Evolutionary conservation across 2,113 vertebrate species (phyloP), one percentile per base, ranked within the genome.

Genomic region (Athene cunicularia): DNA sequence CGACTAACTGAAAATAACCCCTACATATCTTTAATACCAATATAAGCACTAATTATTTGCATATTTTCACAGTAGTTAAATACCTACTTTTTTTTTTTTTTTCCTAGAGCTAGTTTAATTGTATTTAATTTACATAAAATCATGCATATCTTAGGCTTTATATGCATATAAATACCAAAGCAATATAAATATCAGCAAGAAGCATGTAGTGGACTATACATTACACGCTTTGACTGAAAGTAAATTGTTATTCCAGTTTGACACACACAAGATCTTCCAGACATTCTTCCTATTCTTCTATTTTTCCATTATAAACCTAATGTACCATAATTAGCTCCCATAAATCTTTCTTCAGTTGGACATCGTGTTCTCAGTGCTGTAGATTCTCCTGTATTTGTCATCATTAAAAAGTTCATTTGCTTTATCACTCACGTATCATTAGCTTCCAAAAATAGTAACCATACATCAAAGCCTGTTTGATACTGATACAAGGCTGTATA

Each of bases 401-500:
- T 86, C 73, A 24, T 94, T 94, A 89, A 88, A 62, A 91, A 63
- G n/a, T 80, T 94, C 27, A 53, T 95, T 95, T 97, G 80, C 47
- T 87, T 93, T 93, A 91, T 92, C 90, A 55, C 75, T 88, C 59
- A 22, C 28, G 6, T 79, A 74, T 86, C 64, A 84, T 74, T 95
- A 83, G 53, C 58, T 55, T 90, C 74, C 84, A 43, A 63, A 97
- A 90, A 86, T 76, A 89, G 91, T 63, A 85, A 59, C 66, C 20
- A 6, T 52, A 18, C 86, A 90, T 94, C 90, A 93, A 82, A 91
- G 62, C 58, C 50, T 73, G 39, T 56, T 95, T 70, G 89, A 80
- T 88, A 15, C n/a, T 14, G 33, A 73, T 75, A 56, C 16, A 59
- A 81, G 35, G 81, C 53, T 55, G 52, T 63, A 8, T 74, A 59